phyloP scores from a whole-genome alignment of 2,797 vertebrate species.

The Semotilus atromaculatus region DNA sequence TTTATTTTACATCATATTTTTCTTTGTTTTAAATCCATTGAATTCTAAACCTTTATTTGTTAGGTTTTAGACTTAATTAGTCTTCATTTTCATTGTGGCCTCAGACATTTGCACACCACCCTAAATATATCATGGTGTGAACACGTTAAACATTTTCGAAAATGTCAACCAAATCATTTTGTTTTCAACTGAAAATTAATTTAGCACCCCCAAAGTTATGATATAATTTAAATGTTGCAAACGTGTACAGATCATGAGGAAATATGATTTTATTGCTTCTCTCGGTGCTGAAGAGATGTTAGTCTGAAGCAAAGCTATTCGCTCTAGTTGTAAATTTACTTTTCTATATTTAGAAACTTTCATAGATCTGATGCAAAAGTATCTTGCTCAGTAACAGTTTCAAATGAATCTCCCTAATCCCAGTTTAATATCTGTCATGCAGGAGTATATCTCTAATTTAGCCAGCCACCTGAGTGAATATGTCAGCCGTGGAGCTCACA shows the following conservation, averaged over 20 bases:
- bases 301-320: conserved; percentile 75
- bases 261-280: conserved; percentile 70
- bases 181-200: conserved; percentile 75
- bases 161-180: conserved; percentile 73
- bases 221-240: conserved; percentile 65
- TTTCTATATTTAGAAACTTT: conserved; percentile 77
- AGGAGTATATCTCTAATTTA: conserved; percentile 74
- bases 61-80: background rate
- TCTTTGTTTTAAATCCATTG: background rate
- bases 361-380: conserved; percentile 79
- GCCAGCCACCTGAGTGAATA: conserved; percentile 73
- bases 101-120: background rate
- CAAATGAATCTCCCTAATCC: conserved; percentile 82
- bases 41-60: background rate
- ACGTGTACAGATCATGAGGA: conserved; percentile 72
- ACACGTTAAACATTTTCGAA: background rate
- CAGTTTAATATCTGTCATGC: conserved; percentile 80
- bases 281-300: conserved; percentile 71
- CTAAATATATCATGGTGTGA: background rate
- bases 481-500: conserved; percentile 57
- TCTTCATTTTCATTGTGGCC: background rate
- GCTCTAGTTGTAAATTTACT: conserved; percentile 78
- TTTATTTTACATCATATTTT: background rate
- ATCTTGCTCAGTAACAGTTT: conserved; percentile 76
- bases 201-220: conserved; percentile 73